Evolutionary conservation across 2,797 vertebrate genomes (phyloP).

Genomic region (Glyptemys insculpta): DNA sequence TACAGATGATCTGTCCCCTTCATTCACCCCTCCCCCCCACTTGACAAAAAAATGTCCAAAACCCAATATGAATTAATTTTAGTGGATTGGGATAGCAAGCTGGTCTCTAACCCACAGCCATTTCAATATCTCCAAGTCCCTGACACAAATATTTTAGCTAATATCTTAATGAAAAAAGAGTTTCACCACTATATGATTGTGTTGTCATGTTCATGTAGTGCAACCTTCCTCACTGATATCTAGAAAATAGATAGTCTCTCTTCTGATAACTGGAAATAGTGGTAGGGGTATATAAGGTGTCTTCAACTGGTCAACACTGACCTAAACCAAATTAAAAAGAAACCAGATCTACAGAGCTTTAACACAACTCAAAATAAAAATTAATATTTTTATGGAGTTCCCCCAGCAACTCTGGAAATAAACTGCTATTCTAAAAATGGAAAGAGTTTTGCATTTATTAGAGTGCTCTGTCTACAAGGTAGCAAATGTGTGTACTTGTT

Average conservation of each 20-base stretch:
- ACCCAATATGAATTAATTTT: not conserved
- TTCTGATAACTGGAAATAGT: not conserved
- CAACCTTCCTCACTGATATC: not conserved
- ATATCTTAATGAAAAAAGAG: slow-evolving; percentile 6
- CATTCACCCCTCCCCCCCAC: not conserved
- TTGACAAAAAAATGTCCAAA: accelerated
- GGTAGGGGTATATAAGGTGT: not conserved
- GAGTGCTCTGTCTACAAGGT: not conserved
- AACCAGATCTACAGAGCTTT: not conserved
- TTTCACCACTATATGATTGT: not conserved
- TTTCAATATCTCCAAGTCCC: not conserved
- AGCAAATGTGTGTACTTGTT: not conserved
- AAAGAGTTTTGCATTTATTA: not conserved
- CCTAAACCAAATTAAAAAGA: not conserved
- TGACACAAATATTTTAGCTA: not conserved
- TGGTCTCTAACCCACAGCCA: not conserved
- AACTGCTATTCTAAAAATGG: not conserved
- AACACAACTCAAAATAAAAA: not conserved
- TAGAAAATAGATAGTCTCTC: not conserved
- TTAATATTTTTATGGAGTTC: not conserved
- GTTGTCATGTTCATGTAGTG: not conserved
- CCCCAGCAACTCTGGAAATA: not conserved
- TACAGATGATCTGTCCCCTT: not conserved
- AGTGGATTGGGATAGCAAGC: not conserved
- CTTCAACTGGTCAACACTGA: not conserved